Percentiles rank a stretch among this genome's conserved stretches.
phyloP scores from a whole-genome alignment of 2,113 vertebrate species.

The Hippolais icterina region DNA sequence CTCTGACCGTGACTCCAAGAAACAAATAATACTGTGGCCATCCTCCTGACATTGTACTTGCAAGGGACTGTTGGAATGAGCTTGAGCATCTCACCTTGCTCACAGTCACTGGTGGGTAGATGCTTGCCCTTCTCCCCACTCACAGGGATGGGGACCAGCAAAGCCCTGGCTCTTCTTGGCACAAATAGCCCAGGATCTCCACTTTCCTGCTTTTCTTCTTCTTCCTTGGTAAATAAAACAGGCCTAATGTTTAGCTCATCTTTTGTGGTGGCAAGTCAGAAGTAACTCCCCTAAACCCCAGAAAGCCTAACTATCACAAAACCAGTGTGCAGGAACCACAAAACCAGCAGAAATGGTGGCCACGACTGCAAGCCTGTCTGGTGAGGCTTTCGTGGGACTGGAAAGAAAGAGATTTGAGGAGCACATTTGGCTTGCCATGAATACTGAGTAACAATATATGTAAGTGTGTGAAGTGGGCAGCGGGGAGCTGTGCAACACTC shows the following conservation, averaged over 20 bases:
- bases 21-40: neutral
- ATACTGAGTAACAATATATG: neutral
- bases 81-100: neutral
- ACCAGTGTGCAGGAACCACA: neutral
- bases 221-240: neutral
- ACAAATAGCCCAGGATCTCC: accelerated
- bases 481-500: neutral
- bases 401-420: neutral
- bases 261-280: neutral
- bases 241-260: neutral
- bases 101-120: neutral
- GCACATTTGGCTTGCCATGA: neutral
- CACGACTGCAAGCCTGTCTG: accelerated
- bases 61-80: neutral
- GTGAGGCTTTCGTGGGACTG: neutral
- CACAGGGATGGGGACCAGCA: neutral
- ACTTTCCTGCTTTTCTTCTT: neutral
- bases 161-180: accelerated
- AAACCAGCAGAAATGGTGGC: neutral
- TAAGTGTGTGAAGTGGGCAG: neutral
- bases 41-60: neutral
- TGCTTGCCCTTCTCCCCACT: neutral
- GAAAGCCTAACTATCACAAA: neutral
- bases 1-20: neutral
- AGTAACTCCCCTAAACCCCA: neutral